Evolutionary conservation across 2,797 vertebrate species (phyloP), one percentile per base, ranked within the genome.

Genomic region (Cyclura pinguis): DNA sequence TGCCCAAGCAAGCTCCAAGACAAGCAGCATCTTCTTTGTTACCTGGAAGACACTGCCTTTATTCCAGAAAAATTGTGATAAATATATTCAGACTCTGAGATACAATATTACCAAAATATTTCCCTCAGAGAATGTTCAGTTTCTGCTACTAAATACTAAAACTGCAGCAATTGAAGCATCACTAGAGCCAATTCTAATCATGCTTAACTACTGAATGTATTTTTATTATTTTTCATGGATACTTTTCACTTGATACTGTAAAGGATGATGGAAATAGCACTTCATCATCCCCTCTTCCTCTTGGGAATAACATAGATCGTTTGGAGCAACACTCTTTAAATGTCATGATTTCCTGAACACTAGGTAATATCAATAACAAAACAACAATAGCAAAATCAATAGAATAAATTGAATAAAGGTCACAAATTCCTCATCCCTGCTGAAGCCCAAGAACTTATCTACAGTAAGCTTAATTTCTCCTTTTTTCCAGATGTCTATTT

Each of bases 21-120:
- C 62, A 72, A 76, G 5, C 57, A 1, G 52, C 6, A 50, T 7
- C 35, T 93, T 94, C 91, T 85, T 27, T 90, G 88, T 88, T 77
- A 76, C 42, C 29, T 69, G 83, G 50, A 20, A 42, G 87, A 84
- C 35, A 27, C 29, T 91, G 76, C 22, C 69, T 91, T 13, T n/a
- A 87, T 22, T 87, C 12, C 24, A 82, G 32, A 7, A n/a, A 90
- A 90, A 78, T 4, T 59, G 57, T 80, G 4, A 69, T n/a, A 62
- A n/a, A 35, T 38, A 50, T 24, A n/a, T 55, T 72, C 14, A 59
- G 22, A 69, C 10, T 57, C 47, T 50, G 47, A 85, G 4, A 3
- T 62, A 59, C 6, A 59, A 47, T 8, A 59, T 52, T 27, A 89
- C 24, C 14, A 55, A 85, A 57, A 85, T 6, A 32, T 5, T 16